Conservation (phyloP, 35 echinoderm and acorn worm genomes). For the Diadema setosum region DNA sequence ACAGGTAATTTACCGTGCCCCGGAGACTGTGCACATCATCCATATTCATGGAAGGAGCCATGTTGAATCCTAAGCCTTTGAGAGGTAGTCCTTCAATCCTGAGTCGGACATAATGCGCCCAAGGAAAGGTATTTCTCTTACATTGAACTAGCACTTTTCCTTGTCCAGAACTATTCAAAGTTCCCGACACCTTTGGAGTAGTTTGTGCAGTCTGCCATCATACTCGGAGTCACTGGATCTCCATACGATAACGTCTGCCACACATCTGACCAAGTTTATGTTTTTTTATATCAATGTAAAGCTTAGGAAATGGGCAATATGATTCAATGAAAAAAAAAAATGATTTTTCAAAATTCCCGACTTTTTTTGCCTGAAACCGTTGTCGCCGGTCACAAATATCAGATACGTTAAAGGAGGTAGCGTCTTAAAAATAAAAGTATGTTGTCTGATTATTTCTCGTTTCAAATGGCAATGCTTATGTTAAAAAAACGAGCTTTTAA, state of each 20-base stretch:
- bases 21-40: background rate
- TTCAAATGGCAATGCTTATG: too few relatives aligned
- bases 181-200: conserved; percentile 21
- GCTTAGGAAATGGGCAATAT: too few relatives aligned
- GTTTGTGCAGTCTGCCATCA: background rate
- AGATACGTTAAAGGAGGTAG: too few relatives aligned
- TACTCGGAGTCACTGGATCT: background rate
- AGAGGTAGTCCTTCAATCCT: conserved; percentile 12
- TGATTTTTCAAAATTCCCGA: too few relatives aligned
- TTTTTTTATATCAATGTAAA: too few relatives aligned
- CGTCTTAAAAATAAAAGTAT: too few relatives aligned
- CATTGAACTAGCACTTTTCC: conserved; percentile 47
- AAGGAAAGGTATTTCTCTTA: conserved; percentile 18
- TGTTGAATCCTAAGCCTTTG: conserved; percentile 24
- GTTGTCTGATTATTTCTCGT: too few relatives aligned
- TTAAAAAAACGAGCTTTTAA: too few relatives aligned
- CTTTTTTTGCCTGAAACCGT: too few relatives aligned
- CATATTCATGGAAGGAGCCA: background rate
- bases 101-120: conserved; percentile 42
- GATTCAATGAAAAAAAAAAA: too few relatives aligned
- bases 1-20: background rate
- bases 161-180: conserved; percentile 52
- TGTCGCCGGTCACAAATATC: too few relatives aligned
- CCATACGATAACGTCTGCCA: conserved; percentile 53
- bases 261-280: conserved; percentile 24